Percentiles rank a stretch among this genome's conserved stretches.
Evolutionary conservation across 2,113 vertebrate species (phyloP).

Genomic region (Ictalurus furcatus): DNA sequence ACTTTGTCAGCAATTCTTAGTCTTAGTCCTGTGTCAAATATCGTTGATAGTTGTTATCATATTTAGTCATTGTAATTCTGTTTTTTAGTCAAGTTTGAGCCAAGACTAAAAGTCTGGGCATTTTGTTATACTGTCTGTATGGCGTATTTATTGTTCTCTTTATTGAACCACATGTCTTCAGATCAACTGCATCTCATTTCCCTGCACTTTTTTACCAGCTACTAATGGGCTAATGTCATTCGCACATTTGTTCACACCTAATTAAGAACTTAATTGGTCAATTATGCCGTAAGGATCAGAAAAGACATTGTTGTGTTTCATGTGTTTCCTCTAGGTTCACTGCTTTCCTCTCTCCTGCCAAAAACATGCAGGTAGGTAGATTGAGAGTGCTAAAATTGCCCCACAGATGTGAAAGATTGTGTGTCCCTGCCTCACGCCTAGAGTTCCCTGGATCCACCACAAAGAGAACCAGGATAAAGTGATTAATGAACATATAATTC

Average conservation of each 20-base stretch:
- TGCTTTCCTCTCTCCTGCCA: neutral
- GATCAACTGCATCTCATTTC: neutral
- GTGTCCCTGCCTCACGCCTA: neutral
- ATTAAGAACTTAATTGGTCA: neutral
- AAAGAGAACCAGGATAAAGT: too few relatives aligned
- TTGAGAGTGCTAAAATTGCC: neutral
- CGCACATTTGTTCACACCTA: too few relatives aligned
- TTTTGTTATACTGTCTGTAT: too few relatives aligned
- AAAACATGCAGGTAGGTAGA: neutral
- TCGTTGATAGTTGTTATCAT: too few relatives aligned
- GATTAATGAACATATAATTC: too few relatives aligned
- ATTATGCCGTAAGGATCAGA: too few relatives aligned
- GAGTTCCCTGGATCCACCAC: neutral
- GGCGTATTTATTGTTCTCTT: neutral
- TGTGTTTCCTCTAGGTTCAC: neutral
- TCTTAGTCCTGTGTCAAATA: too few relatives aligned
- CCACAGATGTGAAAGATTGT: too few relatives aligned
- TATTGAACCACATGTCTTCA: neutral
- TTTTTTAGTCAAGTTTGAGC: too few relatives aligned
- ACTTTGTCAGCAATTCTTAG: too few relatives aligned
- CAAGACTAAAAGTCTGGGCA: too few relatives aligned
- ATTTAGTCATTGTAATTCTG: too few relatives aligned
- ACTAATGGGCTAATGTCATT: neutral
- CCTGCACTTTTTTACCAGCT: neutral
- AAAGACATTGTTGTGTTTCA: neutral